Conservation (phyloP, 2,797 vertebrate species). For the Myotis pilosus region DNA sequence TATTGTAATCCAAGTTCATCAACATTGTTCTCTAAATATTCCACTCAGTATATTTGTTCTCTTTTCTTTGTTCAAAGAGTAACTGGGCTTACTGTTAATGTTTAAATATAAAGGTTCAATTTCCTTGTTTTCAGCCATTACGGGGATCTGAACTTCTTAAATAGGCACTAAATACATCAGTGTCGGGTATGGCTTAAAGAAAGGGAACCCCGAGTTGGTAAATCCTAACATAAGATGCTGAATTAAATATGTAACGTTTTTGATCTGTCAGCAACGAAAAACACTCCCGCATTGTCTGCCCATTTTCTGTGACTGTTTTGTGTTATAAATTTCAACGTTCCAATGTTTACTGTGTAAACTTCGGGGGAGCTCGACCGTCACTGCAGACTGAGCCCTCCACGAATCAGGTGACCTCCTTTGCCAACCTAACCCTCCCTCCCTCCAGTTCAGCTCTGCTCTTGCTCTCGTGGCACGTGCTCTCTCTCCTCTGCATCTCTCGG, state of each 20-base stretch:
- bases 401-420: too few relatives aligned
- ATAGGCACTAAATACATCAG: neutral
- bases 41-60: neutral
- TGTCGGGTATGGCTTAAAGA: neutral
- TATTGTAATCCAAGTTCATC: neutral
- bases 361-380: neutral
- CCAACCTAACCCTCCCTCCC: neutral
- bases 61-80: neutral
- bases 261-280: neutral
- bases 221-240: neutral
- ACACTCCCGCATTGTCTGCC: neutral
- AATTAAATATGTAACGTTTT: neutral
- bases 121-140: neutral
- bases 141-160: neutral
- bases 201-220: neutral
- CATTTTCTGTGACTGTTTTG: too few relatives aligned
- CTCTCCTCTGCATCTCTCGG: neutral
- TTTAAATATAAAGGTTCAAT: neutral
- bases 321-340: neutral
- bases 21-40: neutral
- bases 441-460: too few relatives aligned
- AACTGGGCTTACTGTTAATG: neutral
- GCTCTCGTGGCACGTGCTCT: accelerated
- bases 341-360: accelerated
- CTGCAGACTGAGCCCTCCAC: neutral